Evolutionary conservation across 1,140 invertebrate species (phyloP).

Genomic region (Asbolus verrucosus): DNA sequence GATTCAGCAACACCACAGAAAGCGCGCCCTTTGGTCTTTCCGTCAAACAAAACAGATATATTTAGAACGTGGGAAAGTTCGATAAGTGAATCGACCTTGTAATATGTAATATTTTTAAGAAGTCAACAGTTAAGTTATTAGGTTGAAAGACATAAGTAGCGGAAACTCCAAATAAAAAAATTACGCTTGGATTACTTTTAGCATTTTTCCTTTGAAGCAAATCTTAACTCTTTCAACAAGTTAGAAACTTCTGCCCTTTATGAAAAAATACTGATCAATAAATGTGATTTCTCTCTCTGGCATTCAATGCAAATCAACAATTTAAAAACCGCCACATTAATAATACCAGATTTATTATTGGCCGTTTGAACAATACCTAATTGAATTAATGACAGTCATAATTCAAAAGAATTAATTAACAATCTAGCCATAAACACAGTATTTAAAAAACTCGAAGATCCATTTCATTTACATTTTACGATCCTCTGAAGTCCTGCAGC

Average conservation of each 20-base stretch:
- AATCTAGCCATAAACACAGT: not conserved
- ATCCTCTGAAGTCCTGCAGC: constrained; percentile 13
- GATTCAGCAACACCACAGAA: no score
- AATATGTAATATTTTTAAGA: constrained; percentile 21
- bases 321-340: constrained; percentile 14
- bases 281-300: not conserved
- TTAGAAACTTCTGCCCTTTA: constrained; percentile 26
- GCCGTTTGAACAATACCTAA: constrained; percentile 8
- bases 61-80: not conserved
- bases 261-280: constrained; percentile 13
- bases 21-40: not conserved
- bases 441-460: constrained; percentile 1
- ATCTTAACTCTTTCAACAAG: constrained; percentile 14
- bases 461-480: constrained; percentile 19
- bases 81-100: constrained; percentile 19
- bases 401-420: constrained; percentile 21
- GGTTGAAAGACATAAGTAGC: constrained; percentile 28
- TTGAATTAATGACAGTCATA: constrained; percentile 27
- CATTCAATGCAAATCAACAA: constrained; percentile 28
- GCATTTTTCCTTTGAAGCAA: constrained; percentile 23
- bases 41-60: not conserved
- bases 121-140: constrained; percentile 37
- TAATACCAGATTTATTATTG: constrained; percentile 6
- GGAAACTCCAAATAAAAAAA: constrained; percentile 34
- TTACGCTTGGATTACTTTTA: constrained; percentile 34